Evolutionary conservation across 2,113 vertebrate species (phyloP).

Genomic region (Equus przewalskii): DNA sequence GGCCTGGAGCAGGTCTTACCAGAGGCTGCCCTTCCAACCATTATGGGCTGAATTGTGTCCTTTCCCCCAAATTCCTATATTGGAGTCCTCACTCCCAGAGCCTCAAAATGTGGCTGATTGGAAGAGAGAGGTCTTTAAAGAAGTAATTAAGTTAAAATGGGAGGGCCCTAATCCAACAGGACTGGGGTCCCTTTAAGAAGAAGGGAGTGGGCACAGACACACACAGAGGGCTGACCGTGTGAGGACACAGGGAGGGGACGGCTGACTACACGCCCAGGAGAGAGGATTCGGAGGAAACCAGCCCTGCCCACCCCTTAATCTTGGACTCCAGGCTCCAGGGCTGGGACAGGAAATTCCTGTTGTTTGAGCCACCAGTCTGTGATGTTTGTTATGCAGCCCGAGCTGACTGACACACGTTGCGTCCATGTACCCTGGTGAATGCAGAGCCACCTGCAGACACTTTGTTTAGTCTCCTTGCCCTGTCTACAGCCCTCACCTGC

Average conservation of each 20-base stretch:
- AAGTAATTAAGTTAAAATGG: not conserved
- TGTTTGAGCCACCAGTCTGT: not conserved
- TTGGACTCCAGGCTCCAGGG: not conserved
- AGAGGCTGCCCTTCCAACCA: not conserved
- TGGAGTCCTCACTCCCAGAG: not conserved
- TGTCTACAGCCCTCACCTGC: not conserved
- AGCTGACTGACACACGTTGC: not conserved
- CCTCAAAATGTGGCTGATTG: not conserved
- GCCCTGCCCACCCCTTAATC: not conserved
- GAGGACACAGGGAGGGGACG: not conserved
- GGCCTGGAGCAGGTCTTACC: not conserved
- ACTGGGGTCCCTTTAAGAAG: not conserved
- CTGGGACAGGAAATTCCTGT: not conserved
- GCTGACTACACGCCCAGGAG: not conserved
- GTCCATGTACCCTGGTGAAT: not conserved
- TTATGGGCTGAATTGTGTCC: not conserved
- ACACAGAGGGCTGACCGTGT: not conserved
- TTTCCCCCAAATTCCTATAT: not conserved
- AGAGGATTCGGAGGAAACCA: not conserved
- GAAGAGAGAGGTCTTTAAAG: not conserved
- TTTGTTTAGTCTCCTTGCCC: not conserved
- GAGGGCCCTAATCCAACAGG: no score
- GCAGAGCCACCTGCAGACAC: rapidly evolving
- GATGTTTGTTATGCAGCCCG: not conserved
- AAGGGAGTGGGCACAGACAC: not conserved